Base-by-base conservation (phyloP, 2,888 invertebrate genomes). In the Melanotus villosus region DNA sequence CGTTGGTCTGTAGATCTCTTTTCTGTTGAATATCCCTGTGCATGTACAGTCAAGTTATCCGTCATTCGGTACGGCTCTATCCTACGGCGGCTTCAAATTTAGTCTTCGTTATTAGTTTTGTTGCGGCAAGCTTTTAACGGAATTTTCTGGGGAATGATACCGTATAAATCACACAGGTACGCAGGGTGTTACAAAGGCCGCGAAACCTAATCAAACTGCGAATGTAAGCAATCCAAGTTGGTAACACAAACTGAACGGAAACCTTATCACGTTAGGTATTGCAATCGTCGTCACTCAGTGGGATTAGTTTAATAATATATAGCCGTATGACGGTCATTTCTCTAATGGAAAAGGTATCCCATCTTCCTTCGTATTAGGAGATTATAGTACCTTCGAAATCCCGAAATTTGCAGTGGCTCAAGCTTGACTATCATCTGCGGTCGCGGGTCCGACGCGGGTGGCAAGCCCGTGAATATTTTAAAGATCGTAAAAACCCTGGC, bases 281-380 rank as follows among this genome's bases (percentile, higher is more conserved):
- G 52, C 52, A 52, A 52, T 32, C 52, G 10, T 32, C 34, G 52
- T 32, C 19, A 52, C 34, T 32, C 52, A 52, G 14, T 16, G 32
- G 32, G 32, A 32, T 32, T 52, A 32, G 32, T 32, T 52, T 52
- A 52, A 52, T 52, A 52, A 52, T 52, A 52, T 30, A 32, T 52
- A 52, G 32, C 16, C 18, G 32, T 30, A 30, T 52, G 19, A 52
- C 32, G 52, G 52, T 52, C 52, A 52, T 52, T 52, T 52, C 52
- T 52, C 52, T 52, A 52, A 32, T 52, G 52, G 52, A 32, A 52
- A 52, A 52, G 32, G 52, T 32, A 52, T 52, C 34, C 47, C 23
- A 23, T 19, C 43, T 26, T 47, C 47, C 47, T 47, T 14, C 23
- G 47, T 47, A 47, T 47, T 47, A 47, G 47, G 23, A 47, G 47